Conservation (phyloP, 1,140 invertebrate genomes). For the Sarcophaga bullata region DNA sequence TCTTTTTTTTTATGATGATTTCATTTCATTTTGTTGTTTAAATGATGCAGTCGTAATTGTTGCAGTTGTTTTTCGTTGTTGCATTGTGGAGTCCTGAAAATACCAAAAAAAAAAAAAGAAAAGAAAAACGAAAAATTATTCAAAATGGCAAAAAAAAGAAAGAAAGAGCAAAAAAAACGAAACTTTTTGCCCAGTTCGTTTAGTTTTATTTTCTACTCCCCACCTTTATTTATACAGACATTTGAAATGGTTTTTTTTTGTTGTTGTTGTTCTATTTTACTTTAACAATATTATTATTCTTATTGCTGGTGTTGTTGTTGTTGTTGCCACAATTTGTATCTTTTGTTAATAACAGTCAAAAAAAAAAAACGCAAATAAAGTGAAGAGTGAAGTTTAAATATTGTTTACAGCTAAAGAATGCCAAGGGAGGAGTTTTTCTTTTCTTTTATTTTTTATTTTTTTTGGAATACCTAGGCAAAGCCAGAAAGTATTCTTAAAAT, state of each 20-base stretch:
- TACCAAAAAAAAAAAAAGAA: not conserved
- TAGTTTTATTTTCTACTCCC: not conserved
- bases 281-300: too few species aligned
- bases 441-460: too few species aligned
- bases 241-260: not conserved
- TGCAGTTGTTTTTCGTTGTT: conserved; percentile 29
- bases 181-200: not conserved
- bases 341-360: not conserved
- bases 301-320: too few species aligned
- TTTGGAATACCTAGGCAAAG: not conserved
- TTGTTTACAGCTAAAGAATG: not conserved
- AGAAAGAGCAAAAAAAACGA: too few species aligned
- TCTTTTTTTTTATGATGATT: conserved; percentile 24
- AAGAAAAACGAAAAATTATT: not conserved
- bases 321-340: not conserved
- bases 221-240: conserved; percentile 18
- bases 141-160: not conserved
- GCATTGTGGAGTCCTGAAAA: not conserved
- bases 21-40: not conserved
- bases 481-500: conserved; percentile 14
- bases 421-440: not conserved
- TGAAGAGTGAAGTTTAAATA: conserved; percentile 5
- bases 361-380: not conserved
- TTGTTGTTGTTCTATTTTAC: too few species aligned
- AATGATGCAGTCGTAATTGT: conserved; percentile 40